Evolutionary conservation across 2,113 vertebrate genomes (phyloP), one percentile per base, ranked within the genome.

Genomic region (Arothron firmamentum): DNA sequence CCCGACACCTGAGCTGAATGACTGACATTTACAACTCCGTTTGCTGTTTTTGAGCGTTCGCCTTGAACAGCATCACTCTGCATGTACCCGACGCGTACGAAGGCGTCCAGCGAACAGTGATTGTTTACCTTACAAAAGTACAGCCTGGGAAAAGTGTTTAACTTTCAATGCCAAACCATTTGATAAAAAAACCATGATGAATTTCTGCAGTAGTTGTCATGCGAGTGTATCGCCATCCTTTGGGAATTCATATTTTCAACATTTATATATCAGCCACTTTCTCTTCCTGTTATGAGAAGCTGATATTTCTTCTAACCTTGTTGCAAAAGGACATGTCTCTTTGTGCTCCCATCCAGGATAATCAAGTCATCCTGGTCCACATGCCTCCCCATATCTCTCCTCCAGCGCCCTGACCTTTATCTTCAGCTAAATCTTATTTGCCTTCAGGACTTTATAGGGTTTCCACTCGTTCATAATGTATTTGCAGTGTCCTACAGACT

Each of bases 1-100:
- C 68, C 59, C 59, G 81, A 87, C 88, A 89, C 80, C 74, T 62
- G 55, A 58, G 72, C 78, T 89, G 89, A 92, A 90, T 90, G 90
- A 92, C 89, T 92, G 91, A 91, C 91, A 92, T 92, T 92, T 91
- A 86, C 83, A 85, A 87, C 82, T 86, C 80, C 85, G 84, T 89
- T 89, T 83, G 70, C 74, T 80, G 80, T 88, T 90, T 90, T 84
- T 85, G 78, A 82, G 79, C 68, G 75, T 87, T 87, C 80, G 65
- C 81, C 87, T 80, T 89, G 63, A 89, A 88, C 80, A 70, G 72
- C 68, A 46, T 84, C 56, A 65, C 65, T 70, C 50, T 79, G 62
- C 46, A 63, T 57, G 72, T 67, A 47, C 57, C 6, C 64, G 49
- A 16, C 52, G 28, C 43, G 5, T 48, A 42, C 31, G 43, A 38